phyloP scores from a whole-genome alignment of 1,140 invertebrate species.

The Tyrophagus putrescentiae region DNA sequence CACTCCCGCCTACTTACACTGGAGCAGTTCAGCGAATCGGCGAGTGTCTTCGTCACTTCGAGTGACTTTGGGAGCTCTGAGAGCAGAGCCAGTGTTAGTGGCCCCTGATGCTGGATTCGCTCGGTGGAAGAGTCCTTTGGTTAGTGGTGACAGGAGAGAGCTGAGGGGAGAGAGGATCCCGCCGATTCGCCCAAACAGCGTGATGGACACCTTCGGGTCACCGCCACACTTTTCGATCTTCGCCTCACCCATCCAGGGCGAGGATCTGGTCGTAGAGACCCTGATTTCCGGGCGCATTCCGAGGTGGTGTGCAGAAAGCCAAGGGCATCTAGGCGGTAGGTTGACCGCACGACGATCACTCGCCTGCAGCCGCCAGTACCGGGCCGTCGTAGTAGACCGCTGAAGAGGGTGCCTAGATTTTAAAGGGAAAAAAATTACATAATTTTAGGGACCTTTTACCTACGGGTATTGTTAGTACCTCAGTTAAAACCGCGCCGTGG shows the following conservation, averaged over 20 bases:
- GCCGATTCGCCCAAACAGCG: constrained; percentile 90
- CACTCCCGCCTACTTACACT: neutral
- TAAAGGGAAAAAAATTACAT: too few species aligned
- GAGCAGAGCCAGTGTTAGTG: neutral
- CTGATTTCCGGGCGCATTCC: constrained; percentile 78
- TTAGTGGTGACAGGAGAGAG: constrained; percentile 53
- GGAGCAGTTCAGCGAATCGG: neutral
- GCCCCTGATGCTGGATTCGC: constrained; percentile 58
- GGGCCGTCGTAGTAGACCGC: constrained; percentile 82
- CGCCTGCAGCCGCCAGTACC: constrained; percentile 71
- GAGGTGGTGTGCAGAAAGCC: constrained; percentile 70
- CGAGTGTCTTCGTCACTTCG: neutral
- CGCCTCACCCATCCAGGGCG: constrained; percentile 75
- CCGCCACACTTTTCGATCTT: constrained; percentile 88
- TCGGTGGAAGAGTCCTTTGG: constrained; percentile 48
- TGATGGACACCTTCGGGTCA: constrained; percentile 80
- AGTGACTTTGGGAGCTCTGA: neutral
- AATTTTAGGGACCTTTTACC: too few species aligned
- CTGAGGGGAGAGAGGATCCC: constrained; percentile 71
- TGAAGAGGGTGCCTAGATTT: constrained; percentile 46
- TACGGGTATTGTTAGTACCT: too few species aligned
- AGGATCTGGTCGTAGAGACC: constrained; percentile 85
- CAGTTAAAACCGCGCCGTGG: constrained; percentile 91
- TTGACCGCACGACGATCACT: constrained; percentile 86
- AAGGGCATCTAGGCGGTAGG: constrained; percentile 77